phyloP scores from a whole-genome alignment of 92 coral and sea anemone species.

The Bergia sp. region DNA sequence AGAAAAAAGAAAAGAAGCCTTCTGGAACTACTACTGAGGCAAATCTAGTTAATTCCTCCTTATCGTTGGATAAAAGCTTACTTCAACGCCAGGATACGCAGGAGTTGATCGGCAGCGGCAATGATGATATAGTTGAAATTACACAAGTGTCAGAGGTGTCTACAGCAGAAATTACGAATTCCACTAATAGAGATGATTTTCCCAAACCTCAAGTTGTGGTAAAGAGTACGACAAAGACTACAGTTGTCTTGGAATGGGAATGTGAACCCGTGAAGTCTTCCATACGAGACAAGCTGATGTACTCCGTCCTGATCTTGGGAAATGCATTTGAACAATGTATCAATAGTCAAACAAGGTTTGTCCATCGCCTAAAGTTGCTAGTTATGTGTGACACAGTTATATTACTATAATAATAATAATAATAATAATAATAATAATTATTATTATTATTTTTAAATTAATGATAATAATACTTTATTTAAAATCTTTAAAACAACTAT shows the following conservation, averaged over 20 bases:
- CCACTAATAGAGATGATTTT: neutral
- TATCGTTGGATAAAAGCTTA: neutral
- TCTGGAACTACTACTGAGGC: neutral
- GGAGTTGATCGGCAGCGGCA: neutral
- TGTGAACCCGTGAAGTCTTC: slow-evolving; percentile 45
- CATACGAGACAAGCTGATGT: slow-evolving; percentile 44
- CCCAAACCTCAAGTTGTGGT: slow-evolving; percentile 66
- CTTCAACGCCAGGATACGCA: neutral
- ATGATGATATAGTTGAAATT: neutral
- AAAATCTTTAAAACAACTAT: no score
- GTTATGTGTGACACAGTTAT: neutral
- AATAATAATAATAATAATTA: no score
- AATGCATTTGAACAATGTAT: slow-evolving; percentile 60
- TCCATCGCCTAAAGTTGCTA: neutral
- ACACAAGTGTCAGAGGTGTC: neutral
- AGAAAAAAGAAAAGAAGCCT: neutral
- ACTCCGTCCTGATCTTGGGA: slow-evolving; percentile 64
- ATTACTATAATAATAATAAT: neutral
- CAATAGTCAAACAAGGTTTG: slow-evolving; percentile 53
- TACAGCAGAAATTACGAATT: neutral
- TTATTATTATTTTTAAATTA: no score
- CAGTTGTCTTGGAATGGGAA: slow-evolving; percentile 81
- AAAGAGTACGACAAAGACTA: slow-evolving; percentile 62
- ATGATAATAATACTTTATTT: no score
- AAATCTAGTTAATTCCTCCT: neutral